Evolutionary conservation across 2,797 vertebrate genomes (phyloP), one percentile per base, ranked within the genome.

Genomic region (Kryptopterus vitreolus): DNA sequence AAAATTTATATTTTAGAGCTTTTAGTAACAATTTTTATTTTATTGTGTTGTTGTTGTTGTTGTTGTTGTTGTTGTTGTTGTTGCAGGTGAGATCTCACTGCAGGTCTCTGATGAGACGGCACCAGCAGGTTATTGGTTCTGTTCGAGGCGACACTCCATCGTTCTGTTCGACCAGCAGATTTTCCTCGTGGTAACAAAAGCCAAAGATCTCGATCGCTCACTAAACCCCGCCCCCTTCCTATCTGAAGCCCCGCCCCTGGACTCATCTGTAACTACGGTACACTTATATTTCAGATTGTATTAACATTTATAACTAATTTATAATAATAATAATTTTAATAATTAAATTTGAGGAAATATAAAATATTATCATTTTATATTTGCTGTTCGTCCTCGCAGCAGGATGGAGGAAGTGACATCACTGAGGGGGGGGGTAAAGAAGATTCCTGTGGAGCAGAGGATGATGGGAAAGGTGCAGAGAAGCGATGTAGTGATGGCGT

Each of bases 401-500:
- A 12, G 46, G 29, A 31, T 72, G 69, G 29, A 66, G 35, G 63
- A 66, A 66, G 22, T 72, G 69, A 55, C 69, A 55, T 72, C 69
- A 72, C 31, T 12, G 29, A 52, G 18, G 31, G 50, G 46, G 8
- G 29, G 69, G 31, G 24, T 53, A 22, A 52, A 2, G 50, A 71
- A 6, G 69, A 10, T 29, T 0, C 18, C 52, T 1, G 26, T 11
- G 69, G 3, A 53, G 50, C 48, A 31, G 50, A 53, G 50, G 69
- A 53, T 55, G n/a, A 50, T 69, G 66, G 24, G 66, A 29, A 50
- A 16, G 18, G 1, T 18, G 46, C 46, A 3, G 38, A 69, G 66
- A 29, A 8, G 43, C 24, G 4, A 29, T 9, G 31, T 31, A 26
- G 13, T 16, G 58, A 31, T 61, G 58, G 7, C 1, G 4, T 43